Evolutionary conservation across 2,888 invertebrate genomes (phyloP), one percentile per base, ranked within the genome.

Genomic region (Drosophila niveifrons): DNA sequence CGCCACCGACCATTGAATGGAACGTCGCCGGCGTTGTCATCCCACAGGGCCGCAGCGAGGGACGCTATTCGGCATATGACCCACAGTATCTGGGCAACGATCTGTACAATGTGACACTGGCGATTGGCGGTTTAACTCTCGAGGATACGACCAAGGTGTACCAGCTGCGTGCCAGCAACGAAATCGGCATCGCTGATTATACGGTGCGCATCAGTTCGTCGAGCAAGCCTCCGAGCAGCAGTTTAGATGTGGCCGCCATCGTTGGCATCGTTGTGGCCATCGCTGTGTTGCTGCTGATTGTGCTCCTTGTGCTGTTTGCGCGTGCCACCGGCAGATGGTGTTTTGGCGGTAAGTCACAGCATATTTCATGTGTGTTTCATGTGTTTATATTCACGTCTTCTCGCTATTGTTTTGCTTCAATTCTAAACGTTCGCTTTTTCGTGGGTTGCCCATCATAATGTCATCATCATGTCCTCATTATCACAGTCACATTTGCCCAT

Each of bases 271-370:
- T 92, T 66, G 94, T 96, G 2, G 96, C 95, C 1, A 94, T 96
- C 9, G 93, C 96, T 68, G 92, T 96, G 39, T 92, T 96, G 0
- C 92, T 96, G 13, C 93, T 96, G 9, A 95, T 95, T 15, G 94
- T 96, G n/a, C 92, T 96, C 66, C 92, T 96, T 75, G 92, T 95
- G 53, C 67, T 92, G 68, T 94, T 96, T 70, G 97, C 97, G 55
- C 95, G 96, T 84, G 95, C 95, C 71, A 96, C 96, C 70, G 96
- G 96, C 89, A 94, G 96, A 92, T 97, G 97, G 96, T 97, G 97
- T 93, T 97, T 97, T 92, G 96, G 95, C 92, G 96, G 97, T 97
- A 93, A 95, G 96, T 91, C 51, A 8, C 44, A 39, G 39, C 4
- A 7, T 18, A 15, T 28, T 48, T 10, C 9, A n/a, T 9, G n/a